phyloP scores from a whole-genome alignment of 2,113 vertebrate species.

The Lamprologus sp. region DNA sequence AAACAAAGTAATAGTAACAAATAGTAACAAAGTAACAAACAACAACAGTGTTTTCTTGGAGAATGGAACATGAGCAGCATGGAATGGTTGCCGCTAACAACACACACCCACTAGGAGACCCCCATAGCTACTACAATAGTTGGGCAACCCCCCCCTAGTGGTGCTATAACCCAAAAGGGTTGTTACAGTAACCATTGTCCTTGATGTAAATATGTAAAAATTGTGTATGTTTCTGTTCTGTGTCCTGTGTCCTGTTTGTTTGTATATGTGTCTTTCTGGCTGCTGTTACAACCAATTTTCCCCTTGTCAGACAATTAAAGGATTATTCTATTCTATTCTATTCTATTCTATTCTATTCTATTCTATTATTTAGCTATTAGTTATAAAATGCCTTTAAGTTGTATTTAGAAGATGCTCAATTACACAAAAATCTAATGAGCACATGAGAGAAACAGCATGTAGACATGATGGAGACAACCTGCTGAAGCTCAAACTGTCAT shows the following conservation, averaged over 20 bases:
- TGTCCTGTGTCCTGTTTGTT: fast-evolving
- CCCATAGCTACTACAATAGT: too few relatives aligned
- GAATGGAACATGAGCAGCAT: too few relatives aligned
- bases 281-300: neutral
- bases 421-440: neutral
- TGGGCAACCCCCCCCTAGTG: too few relatives aligned
- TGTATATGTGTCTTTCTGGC: neutral
- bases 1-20: too few relatives aligned
- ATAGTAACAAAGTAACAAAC: too few relatives aligned
- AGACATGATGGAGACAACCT: neutral
- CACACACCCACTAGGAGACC: too few relatives aligned
- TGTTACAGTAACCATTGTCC: neutral
- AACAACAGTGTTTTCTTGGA: too few relatives aligned
- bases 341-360: too few relatives aligned
- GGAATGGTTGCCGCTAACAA: too few relatives aligned
- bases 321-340: neutral
- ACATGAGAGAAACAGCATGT: neutral
- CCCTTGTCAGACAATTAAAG: neutral
- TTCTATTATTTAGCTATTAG: neutral
- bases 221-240: neutral
- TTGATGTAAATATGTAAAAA: neutral
- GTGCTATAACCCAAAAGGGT: too few relatives aligned
- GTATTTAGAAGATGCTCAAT: neutral
- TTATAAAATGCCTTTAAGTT: neutral
- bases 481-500: neutral